phyloP scores from a whole-genome alignment of 2,113 vertebrate species.

The Oncorhynchus gorbuscha region DNA sequence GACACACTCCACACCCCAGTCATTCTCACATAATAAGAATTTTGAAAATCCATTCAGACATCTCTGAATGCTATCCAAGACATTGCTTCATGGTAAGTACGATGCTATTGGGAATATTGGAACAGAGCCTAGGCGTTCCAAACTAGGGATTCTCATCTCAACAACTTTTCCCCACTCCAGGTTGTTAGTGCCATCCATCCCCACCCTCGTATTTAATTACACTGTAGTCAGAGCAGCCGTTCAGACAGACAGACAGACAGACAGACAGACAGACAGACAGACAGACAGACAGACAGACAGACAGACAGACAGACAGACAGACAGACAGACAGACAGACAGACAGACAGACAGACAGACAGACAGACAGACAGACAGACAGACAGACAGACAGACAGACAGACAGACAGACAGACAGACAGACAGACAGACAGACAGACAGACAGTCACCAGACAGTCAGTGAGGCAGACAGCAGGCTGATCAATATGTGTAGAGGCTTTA shows the following conservation, averaged over 20 bases:
- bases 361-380: constrained; percentile 20
- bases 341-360: too few relatives aligned
- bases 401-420: constrained; percentile 20
- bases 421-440: too few relatives aligned
- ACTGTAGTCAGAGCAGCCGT: constrained; percentile 42
- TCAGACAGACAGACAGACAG: constrained; percentile 8
- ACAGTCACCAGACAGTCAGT: too few relatives aligned
- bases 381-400: constrained; percentile 12
- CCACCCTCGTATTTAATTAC: constrained; percentile 60
- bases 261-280: too few relatives aligned
- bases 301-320: constrained; percentile 8
- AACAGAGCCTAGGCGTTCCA: too few relatives aligned
- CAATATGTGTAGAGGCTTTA: constrained; percentile 53
- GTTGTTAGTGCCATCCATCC: constrained; percentile 36
- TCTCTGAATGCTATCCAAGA: too few relatives aligned
- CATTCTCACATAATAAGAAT: neutral
- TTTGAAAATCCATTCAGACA: neutral
- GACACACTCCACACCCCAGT: neutral
- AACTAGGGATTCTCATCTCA: neutral
- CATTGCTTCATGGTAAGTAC: too few relatives aligned
- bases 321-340: constrained; percentile 19
- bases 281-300: constrained; percentile 23
- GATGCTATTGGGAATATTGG: too few relatives aligned
- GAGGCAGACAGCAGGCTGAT: constrained; percentile 35
- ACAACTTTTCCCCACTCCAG: neutral